phyloP scores from a whole-genome alignment of 2,888 invertebrate genomes.

The Adelphocoris suturalis region DNA sequence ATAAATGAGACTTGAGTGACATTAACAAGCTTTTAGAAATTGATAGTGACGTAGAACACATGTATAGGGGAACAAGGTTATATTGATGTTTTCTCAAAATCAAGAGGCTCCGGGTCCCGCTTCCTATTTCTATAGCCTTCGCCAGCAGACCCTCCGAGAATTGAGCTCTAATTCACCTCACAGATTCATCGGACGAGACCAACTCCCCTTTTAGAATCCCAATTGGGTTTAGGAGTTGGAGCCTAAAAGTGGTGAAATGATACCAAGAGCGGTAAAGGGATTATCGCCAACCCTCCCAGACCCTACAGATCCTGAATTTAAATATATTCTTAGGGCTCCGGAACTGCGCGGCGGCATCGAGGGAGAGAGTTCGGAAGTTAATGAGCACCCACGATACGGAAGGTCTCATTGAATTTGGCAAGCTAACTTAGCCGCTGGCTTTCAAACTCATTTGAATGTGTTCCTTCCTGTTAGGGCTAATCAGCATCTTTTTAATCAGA shows the following conservation, averaged over 20 bases:
- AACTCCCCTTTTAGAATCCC: conserved; percentile 43
- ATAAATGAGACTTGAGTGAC: too few species aligned
- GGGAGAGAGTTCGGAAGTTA: conserved; percentile 45
- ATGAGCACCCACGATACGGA: conserved; percentile 57
- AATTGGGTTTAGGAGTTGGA: conserved; percentile 43
- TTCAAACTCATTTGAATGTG: conserved; percentile 68
- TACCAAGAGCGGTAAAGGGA: conserved; percentile 56
- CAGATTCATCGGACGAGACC: conserved; percentile 33
- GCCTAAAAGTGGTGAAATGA: conserved; percentile 60
- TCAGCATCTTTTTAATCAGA: conserved; percentile 71
- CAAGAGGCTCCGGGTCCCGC: not conserved
- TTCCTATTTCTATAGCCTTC: not conserved
- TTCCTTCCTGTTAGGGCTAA: conserved; percentile 62
- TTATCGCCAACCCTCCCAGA: conserved; percentile 58
- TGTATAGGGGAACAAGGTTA: not conserved
- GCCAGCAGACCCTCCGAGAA: not conserved
- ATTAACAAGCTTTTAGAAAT: too few species aligned
- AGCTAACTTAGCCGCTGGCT: conserved; percentile 55
- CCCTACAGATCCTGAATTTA: conserved; percentile 58
- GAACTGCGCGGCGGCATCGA: not conserved
- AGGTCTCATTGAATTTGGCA: conserved; percentile 65
- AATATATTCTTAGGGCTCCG: conserved; percentile 57
- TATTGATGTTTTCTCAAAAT: not conserved
- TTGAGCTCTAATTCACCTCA: conserved; percentile 41
- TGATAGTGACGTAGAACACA: not conserved